Evolutionary conservation across 2,797 vertebrate species (phyloP), one percentile per base, ranked within the genome.

Genomic region (Apodemus agrarius): DNA sequence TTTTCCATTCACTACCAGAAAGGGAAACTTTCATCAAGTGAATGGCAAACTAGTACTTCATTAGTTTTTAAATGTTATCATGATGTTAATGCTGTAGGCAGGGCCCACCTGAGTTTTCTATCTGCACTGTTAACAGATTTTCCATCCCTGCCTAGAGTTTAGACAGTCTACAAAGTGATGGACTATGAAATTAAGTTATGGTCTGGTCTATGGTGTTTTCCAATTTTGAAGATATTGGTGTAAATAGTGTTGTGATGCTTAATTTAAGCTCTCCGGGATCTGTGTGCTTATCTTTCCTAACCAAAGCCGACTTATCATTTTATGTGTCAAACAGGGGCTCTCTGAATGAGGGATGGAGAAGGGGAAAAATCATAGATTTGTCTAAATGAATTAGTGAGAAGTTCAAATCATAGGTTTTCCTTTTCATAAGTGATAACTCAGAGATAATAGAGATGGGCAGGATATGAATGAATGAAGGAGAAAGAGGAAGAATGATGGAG

Each of bases 311-410:
- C 0, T 67, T 91, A 95, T 90, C n/a, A 88, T 80, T 54, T 79
- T 6, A 29, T 22, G 75, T 19, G n/a, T 84, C 76, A 94, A 54
- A 80, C 57, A 37, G 8, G 0, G 78, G 93, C 3, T 87, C 57
- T 84, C 79, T 2, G 59, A 83, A 63, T 65, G 5, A 65, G 1
- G 1, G 40, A 29, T 14, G 19, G 22, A 16, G 8, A 61, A 37
- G n/a, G 13, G 52, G 10, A 59, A 43, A 1, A 57, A 89, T 22
- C 22, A 0, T 12, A 29, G 3, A 1, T 37, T 81, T 46, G 24
- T 78, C 26, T 84, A 93, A 91, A n/a, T 57, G 21, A 93, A 40
- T 81, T 54, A 75, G 24, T 57, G n/a, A 87, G 75, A 89, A 59
- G 1, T 2, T 24, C 75, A 16, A 90, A 78, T 40, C 54, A 37